Evolutionary conservation across 2,888 invertebrate species (phyloP).

Genomic region (Harpalus rufipes): DNA sequence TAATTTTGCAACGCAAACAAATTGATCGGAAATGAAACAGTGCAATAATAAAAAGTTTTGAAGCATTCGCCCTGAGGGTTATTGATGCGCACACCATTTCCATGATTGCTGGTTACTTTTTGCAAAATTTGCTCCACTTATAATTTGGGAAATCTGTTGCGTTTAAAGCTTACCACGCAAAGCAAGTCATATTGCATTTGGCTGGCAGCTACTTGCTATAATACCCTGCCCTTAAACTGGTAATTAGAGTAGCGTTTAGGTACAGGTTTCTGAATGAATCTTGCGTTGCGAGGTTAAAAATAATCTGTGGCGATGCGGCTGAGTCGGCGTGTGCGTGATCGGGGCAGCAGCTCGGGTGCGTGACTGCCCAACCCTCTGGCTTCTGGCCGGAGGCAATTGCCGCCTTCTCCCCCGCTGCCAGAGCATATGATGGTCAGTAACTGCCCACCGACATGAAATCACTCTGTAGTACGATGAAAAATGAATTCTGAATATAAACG

Average conservation of each 20-base stretch:
- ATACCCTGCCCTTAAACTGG: constrained; percentile 54
- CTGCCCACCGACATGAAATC: too few species aligned
- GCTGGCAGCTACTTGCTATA: constrained; percentile 19
- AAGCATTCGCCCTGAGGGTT: too few species aligned
- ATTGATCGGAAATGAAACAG: too few species aligned
- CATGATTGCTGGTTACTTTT: neutral
- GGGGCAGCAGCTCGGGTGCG: constrained; percentile 9
- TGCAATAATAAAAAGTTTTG: too few species aligned
- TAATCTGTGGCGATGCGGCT: neutral
- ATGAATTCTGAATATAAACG: too few species aligned
- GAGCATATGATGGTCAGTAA: too few species aligned
- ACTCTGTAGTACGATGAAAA: too few species aligned
- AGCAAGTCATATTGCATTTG: constrained; percentile 18
- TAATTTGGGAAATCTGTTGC: neutral
- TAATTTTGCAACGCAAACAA: too few species aligned
- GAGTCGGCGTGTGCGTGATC: constrained; percentile 38
- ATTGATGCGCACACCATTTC: neutral
- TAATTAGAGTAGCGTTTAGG: constrained; percentile 23
- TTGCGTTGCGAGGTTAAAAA: neutral
- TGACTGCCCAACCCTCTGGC: constrained; percentile 52
- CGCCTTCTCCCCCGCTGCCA: too few species aligned
- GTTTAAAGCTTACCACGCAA: constrained; percentile 27
- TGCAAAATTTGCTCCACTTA: too few species aligned
- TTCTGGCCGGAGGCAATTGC: neutral
- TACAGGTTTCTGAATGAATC: constrained; percentile 48